Conservation (phyloP, 2,113 vertebrate genomes). For the Nannobrachium achirus region DNA sequence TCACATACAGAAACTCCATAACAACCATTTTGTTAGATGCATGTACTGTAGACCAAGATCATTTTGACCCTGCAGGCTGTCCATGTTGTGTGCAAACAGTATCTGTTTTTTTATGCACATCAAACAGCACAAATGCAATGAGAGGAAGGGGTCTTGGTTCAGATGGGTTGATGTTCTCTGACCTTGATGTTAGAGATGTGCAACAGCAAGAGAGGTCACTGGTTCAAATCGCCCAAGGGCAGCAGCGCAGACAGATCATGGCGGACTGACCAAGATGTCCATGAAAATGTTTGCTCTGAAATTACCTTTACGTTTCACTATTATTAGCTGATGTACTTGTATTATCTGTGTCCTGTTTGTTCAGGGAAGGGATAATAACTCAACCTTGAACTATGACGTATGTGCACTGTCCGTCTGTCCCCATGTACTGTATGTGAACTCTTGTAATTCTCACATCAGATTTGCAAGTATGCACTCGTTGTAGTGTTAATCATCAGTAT, state of each 20-base stretch:
- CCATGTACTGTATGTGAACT: too few relatives aligned
- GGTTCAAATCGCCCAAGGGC: slow-evolving; percentile 14
- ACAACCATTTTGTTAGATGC: not conserved
- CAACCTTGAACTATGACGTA: too few relatives aligned
- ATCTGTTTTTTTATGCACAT: not conserved
- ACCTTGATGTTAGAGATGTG: slow-evolving; percentile 22
- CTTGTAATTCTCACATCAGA: too few relatives aligned
- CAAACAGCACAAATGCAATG: not conserved
- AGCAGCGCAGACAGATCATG: not conserved
- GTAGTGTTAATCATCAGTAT: too few relatives aligned
- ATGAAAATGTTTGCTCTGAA: too few relatives aligned
- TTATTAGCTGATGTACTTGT: too few relatives aligned
- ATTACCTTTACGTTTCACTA: too few relatives aligned
- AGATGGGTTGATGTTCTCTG: slow-evolving; percentile 32
- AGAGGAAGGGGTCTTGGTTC: slow-evolving; percentile 24
- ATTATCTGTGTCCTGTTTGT: too few relatives aligned
- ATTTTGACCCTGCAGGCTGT: slow-evolving; percentile 35
- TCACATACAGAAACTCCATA: slow-evolving; percentile 8
- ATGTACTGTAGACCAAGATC: not conserved
- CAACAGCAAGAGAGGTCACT: not conserved
- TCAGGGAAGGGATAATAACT: too few relatives aligned
- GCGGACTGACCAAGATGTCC: not conserved
- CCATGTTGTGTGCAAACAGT: slow-evolving; percentile 6
- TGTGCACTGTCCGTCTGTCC: too few relatives aligned
- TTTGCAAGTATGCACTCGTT: too few relatives aligned